A percentile compares a stretch with the other conserved stretches of the same genome.
phyloP scores from a whole-genome alignment of 1,140 invertebrate genomes.

The Anoplophora glabripennis region DNA sequence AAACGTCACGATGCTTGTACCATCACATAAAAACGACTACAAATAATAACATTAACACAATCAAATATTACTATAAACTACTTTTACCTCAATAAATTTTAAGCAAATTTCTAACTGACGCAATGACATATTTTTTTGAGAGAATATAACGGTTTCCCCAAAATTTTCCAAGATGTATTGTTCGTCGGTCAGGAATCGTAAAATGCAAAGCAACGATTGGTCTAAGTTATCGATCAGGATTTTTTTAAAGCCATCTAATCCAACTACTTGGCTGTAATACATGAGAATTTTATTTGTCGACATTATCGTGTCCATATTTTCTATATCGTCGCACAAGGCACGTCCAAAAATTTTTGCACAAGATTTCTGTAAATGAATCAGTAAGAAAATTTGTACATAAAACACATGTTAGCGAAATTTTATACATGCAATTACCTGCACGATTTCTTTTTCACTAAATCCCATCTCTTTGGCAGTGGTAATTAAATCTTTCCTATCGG shows the following conservation, averaged over 20 bases:
- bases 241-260: conserved; percentile 27
- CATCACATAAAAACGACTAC: conserved; percentile 28
- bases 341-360: conserved; percentile 30
- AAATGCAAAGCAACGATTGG: conserved; percentile 27
- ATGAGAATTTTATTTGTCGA: conserved; percentile 17
- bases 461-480: conserved; percentile 30
- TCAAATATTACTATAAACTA: background rate
- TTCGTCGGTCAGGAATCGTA: conserved; percentile 29
- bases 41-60: conserved; percentile 17
- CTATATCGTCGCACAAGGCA: conserved; percentile 21
- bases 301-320: conserved; percentile 22
- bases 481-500: conserved; percentile 35
- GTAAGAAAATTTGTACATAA: no score
- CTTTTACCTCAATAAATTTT: conserved; percentile 30
- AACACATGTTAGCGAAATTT: no score
- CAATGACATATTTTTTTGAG: conserved; percentile 12
- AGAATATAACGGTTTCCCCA: conserved; percentile 25
- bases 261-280: conserved; percentile 20
- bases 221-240: conserved; percentile 33
- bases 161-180: conserved; percentile 23
- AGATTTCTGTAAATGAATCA: conserved; percentile 19
- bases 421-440: conserved; percentile 37
- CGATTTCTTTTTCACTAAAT: conserved; percentile 38
- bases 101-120: conserved; percentile 24
- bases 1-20: conserved; percentile 20